A percentile compares a stretch with the other conserved stretches of the same genome.
These are phyloP conservation scores for Nixonia krombeini DNA, from an alignment of 1,140 invertebrate species.

Conservation along the genomic window DNA sequence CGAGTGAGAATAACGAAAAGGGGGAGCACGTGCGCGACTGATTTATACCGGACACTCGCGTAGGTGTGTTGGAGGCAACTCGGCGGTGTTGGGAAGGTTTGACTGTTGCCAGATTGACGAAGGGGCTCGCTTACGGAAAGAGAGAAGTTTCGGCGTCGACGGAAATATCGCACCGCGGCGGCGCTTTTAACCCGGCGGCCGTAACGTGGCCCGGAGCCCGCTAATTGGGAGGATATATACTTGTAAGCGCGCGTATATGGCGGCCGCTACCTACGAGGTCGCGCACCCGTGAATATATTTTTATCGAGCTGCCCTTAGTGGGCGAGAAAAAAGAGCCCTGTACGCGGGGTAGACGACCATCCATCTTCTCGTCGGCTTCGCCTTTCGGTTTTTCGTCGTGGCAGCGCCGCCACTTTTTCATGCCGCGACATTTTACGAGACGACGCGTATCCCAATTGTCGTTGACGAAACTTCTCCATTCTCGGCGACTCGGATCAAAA, in stretches of 20 bases:
- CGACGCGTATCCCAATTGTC: too few relatives aligned
- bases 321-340: slow-evolving; percentile 38
- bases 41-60: slow-evolving; percentile 54
- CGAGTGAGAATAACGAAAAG: slow-evolving; percentile 21
- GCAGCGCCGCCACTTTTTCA: neutral
- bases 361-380: slow-evolving; percentile 58
- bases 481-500: too few relatives aligned
- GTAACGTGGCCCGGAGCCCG: slow-evolving; percentile 57
- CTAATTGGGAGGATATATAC: slow-evolving; percentile 69
- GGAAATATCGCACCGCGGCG: slow-evolving; percentile 66
- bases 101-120: slow-evolving; percentile 61
- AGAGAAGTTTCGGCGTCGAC: slow-evolving; percentile 65
- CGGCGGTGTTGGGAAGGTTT: slow-evolving; percentile 43
- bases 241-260: slow-evolving; percentile 25
- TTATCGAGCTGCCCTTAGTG: slow-evolving; percentile 49
- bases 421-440: neutral
- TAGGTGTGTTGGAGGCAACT: slow-evolving; percentile 46
- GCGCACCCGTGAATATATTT: slow-evolving; percentile 56
- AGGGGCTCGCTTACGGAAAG: slow-evolving; percentile 60
- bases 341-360: slow-evolving; percentile 51
- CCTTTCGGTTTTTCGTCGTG: slow-evolving; percentile 25
- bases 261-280: slow-evolving; percentile 36
- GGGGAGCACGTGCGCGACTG: slow-evolving; percentile 18
- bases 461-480: too few relatives aligned
- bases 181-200: slow-evolving; percentile 61